Conservation (phyloP, 2,888 invertebrate species). For the Diabrotica balteata region DNA sequence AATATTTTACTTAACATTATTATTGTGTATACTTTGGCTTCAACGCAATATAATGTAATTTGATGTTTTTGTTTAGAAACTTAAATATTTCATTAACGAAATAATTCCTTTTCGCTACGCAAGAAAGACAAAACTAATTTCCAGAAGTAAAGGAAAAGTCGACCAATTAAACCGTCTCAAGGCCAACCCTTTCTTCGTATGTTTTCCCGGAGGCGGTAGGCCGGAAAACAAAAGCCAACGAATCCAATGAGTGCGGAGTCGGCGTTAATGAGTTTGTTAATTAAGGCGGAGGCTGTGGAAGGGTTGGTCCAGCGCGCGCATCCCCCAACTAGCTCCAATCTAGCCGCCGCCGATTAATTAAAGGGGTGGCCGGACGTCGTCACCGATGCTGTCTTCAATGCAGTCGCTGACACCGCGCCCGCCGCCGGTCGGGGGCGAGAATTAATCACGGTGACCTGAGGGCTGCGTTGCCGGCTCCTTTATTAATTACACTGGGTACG, state of each 20-base stretch:
- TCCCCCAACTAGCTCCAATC: slow-evolving; percentile 62
- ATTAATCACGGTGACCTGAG: slow-evolving; percentile 48
- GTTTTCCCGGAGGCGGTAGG: slow-evolving; percentile 29
- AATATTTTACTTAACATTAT: too few species aligned
- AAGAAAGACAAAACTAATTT: slow-evolving; percentile 15
- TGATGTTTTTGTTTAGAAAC: too few species aligned
- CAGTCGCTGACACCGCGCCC: slow-evolving; percentile 31
- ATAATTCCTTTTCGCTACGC: too few species aligned
- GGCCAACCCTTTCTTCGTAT: slow-evolving; percentile 31
- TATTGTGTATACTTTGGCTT: too few species aligned
- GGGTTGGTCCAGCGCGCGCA: slow-evolving; percentile 58
- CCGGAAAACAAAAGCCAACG: slow-evolving; percentile 37
- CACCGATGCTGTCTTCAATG: slow-evolving; percentile 38
- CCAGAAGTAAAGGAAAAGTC: slow-evolving; percentile 19
- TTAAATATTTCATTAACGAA: too few species aligned
- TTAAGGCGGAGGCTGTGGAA: slow-evolving; percentile 58
- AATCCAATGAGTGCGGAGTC: slow-evolving; percentile 36
- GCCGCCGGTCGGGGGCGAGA: slow-evolving; percentile 41
- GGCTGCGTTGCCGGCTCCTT: slow-evolving; percentile 29
- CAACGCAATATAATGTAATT: too few species aligned
- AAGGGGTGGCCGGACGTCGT: slow-evolving; percentile 54
- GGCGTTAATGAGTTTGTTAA: slow-evolving; percentile 55
- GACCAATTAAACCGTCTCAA: slow-evolving; percentile 32
- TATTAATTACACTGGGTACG: not conserved
- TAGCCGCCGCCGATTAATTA: slow-evolving; percentile 57